Percentiles rank a stretch among this genome's conserved stretches.
These are phyloP conservation scores for Cephus sareptanus DNA, from an alignment of 2,888 invertebrate genomes.

Conservation along the genomic window DNA sequence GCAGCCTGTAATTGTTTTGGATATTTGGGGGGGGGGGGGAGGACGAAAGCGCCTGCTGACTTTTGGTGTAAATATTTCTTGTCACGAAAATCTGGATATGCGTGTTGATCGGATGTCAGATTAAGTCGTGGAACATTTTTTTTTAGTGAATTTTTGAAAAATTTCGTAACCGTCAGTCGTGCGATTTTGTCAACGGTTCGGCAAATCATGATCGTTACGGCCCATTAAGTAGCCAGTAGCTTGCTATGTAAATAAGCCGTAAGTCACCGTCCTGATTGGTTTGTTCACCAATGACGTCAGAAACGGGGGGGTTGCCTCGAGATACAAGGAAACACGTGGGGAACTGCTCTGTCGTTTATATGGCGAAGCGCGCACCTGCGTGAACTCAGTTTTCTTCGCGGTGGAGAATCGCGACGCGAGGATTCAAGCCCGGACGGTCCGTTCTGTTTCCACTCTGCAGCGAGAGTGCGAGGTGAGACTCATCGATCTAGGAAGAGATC, in stretches of 20 bases:
- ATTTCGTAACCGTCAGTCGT: background rate
- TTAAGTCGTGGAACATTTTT: too few relatives aligned
- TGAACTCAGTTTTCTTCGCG: slow-evolving; percentile 42
- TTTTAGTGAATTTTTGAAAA: background rate
- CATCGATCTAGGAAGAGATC: background rate
- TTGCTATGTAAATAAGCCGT: background rate
- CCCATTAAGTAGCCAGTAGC: background rate
- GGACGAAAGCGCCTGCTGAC: too few relatives aligned
- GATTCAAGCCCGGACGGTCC: background rate
- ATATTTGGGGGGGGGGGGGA: too few relatives aligned
- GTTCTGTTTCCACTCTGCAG: background rate
- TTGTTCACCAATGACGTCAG: slow-evolving; percentile 34
- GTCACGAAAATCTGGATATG: too few relatives aligned
- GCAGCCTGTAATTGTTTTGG: too few relatives aligned
- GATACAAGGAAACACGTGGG: slow-evolving; percentile 34
- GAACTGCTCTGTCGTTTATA: slow-evolving; percentile 48
- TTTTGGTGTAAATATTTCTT: too few relatives aligned
- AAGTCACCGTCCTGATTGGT: slow-evolving; percentile 26
- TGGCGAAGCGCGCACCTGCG: slow-evolving; percentile 37
- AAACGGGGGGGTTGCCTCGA: slow-evolving; percentile 29
- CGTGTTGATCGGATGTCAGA: too few relatives aligned
- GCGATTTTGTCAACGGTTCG: slow-evolving; percentile 5
- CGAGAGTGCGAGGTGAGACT: background rate
- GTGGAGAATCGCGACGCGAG: background rate
- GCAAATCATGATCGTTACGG: slow-evolving; percentile 11